phyloP scores from a whole-genome alignment of 2,113 vertebrate species.

The Cacatua alba region DNA sequence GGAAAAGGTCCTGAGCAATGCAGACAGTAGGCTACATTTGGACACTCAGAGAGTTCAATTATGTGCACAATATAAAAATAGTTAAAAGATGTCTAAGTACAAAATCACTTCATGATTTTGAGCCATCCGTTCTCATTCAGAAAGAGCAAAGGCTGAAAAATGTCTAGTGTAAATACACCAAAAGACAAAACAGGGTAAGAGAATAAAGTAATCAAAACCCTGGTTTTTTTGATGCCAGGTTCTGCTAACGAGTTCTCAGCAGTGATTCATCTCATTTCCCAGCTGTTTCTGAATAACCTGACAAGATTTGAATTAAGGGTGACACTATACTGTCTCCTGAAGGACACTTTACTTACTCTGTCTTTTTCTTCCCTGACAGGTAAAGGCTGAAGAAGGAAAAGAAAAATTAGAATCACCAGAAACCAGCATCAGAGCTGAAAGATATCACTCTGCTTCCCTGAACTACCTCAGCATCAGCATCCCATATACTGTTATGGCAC shows the following conservation, averaged over 20 bases:
- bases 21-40: background rate
- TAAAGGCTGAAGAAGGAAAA: constrained; percentile 60
- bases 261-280: background rate
- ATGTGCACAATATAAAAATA: background rate
- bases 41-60: background rate
- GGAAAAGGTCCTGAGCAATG: background rate
- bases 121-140: background rate
- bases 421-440: constrained; percentile 33
- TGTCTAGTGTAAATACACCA: background rate
- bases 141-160: background rate
- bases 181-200: background rate
- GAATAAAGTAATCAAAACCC: background rate
- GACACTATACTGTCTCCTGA: background rate
- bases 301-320: background rate
- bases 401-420: constrained; percentile 49
- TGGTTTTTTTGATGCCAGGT: fast-evolving
- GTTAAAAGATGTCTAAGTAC: background rate
- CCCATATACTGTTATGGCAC: constrained; percentile 20
- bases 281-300: background rate
- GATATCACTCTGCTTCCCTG: background rate
- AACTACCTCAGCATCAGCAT: constrained; percentile 73
- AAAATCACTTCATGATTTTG: background rate
- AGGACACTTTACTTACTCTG: background rate
- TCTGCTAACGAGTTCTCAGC: background rate
- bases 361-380: constrained; percentile 28